phyloP scores from a whole-genome alignment of 2,113 vertebrate species.

The Passer domesticus region DNA sequence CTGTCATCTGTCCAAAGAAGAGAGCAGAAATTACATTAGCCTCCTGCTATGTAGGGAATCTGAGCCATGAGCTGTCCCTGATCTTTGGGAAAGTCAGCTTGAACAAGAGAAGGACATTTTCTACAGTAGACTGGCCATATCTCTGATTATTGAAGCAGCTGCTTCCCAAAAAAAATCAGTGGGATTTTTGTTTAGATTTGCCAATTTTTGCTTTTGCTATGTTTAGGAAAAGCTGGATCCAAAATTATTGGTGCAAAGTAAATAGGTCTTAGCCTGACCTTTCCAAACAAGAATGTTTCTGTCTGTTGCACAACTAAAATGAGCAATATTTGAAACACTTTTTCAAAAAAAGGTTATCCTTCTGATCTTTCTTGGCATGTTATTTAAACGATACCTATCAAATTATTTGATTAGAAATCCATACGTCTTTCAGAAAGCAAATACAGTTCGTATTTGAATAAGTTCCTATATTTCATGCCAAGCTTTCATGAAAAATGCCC shows the following conservation, averaged over 20 bases:
- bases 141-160: not conserved
- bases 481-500: not conserved
- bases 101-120: not conserved
- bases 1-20: not conserved
- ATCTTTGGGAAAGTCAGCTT: not conserved
- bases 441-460: not conserved
- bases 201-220: not conserved
- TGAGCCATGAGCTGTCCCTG: not conserved
- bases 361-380: not conserved
- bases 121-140: not conserved
- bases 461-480: not conserved
- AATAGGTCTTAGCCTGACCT: not conserved
- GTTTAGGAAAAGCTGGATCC: not conserved
- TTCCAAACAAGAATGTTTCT: not conserved
- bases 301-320: not conserved
- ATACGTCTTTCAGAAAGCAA: conserved; percentile 2
- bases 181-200: not conserved
- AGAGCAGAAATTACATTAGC: not conserved
- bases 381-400: not conserved
- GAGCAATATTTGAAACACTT: not conserved
- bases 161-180: not conserved
- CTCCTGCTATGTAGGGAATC: not conserved
- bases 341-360: not conserved
- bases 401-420: conserved; percentile 37
- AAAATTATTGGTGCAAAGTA: not conserved